Conservation (phyloP, 1,140 invertebrate genomes). For the Magallana gigas region DNA sequence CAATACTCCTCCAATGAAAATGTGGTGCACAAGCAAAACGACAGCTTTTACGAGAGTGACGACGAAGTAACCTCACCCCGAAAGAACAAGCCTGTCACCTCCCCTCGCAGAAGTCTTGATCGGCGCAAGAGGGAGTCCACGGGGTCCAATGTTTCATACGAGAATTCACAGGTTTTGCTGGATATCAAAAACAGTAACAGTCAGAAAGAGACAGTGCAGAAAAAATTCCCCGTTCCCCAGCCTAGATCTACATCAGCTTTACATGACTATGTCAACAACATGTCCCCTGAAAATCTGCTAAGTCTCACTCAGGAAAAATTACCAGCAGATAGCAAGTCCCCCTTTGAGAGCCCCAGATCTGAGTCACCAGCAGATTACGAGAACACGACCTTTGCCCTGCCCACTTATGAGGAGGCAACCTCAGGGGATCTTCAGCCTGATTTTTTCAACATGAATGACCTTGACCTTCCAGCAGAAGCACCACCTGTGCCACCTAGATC, state of each 20-base stretch:
- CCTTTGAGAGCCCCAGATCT: constrained; percentile 44
- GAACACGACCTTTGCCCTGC: constrained; percentile 56
- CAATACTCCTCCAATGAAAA: constrained; percentile 54
- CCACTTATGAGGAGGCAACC: constrained; percentile 62
- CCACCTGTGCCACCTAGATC: constrained; percentile 63
- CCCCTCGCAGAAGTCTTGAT: constrained; percentile 57
- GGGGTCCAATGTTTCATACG: constrained; percentile 47
- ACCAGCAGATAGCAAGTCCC: constrained; percentile 38
- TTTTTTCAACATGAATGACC: constrained; percentile 63
- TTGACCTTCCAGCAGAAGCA: constrained; percentile 55
- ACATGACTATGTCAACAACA: constrained; percentile 46
- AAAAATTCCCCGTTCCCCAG: constrained; percentile 50
- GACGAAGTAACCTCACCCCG: constrained; percentile 60
- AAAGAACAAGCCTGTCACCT: constrained; percentile 56
- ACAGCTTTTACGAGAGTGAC: constrained; percentile 76
- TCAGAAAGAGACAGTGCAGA: constrained; percentile 39
- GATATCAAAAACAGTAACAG: constrained; percentile 47
- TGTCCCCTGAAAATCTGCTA: constrained; percentile 28
- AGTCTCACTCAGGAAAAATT: constrained; percentile 33
- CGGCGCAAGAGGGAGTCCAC: constrained; percentile 34
- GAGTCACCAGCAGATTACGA: constrained; percentile 61
- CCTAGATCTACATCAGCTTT: constrained; percentile 46
- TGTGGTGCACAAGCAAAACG: constrained; percentile 57
- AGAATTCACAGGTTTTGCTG: constrained; percentile 49
- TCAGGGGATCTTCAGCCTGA: constrained; percentile 57